These are phyloP conservation scores for Phrynocephalus forsythii DNA, from an alignment of 2,797 vertebrate species.

Conservation along the genomic window DNA sequence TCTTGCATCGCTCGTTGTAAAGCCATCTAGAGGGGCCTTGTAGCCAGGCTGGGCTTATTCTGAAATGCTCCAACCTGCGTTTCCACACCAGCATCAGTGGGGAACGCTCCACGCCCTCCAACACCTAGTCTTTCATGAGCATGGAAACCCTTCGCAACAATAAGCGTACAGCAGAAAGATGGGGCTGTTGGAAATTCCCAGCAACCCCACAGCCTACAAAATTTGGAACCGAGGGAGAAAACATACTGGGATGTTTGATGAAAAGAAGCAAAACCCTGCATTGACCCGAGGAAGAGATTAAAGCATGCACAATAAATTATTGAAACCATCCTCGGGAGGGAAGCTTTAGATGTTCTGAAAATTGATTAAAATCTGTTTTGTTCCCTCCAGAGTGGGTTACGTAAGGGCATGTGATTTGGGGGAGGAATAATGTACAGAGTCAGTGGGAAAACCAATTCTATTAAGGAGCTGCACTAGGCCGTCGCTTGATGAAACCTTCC, in stretches of 20 bases:
- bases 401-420: not conserved
- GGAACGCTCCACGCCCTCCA: no score
- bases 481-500: conserved; percentile 24
- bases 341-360: not conserved
- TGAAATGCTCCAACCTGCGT: no score
- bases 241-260: not conserved
- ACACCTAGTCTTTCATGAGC: not conserved
- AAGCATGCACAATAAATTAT: not conserved
- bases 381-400: not conserved
- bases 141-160: not conserved
- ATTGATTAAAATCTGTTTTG: conserved; percentile 36
- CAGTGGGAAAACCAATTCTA: not conserved
- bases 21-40: no score
- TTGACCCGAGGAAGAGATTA: not conserved
- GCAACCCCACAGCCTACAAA: conserved; percentile 13
- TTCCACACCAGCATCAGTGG: no score
- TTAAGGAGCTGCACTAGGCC: not conserved
- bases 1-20: no score
- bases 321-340: not conserved
- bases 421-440: not conserved
- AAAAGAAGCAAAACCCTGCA: not conserved
- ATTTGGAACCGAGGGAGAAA: not conserved
- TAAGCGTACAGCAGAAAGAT: not conserved
- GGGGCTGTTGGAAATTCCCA: not conserved
- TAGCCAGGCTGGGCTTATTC: no score